Percentiles rank a stretch among this genome's conserved stretches.
Evolutionary conservation across 2,113 vertebrate species (phyloP).

Genomic region (Pygoscelis adeliae): DNA sequence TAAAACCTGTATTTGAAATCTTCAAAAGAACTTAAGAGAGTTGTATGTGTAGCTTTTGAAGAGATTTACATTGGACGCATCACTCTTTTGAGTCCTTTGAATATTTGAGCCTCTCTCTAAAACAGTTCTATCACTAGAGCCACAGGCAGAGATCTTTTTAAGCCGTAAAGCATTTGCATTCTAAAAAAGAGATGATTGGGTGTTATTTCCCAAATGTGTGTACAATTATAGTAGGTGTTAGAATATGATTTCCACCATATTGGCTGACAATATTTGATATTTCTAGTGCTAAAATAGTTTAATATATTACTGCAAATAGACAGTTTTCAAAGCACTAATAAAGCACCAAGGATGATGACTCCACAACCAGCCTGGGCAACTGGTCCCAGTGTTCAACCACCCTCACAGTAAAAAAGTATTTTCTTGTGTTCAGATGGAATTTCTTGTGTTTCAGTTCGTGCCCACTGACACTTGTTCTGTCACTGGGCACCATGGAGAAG

Average conservation of each 20-base stretch:
- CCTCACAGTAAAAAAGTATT: background rate
- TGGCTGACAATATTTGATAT: background rate
- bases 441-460: background rate
- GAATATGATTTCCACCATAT: background rate
- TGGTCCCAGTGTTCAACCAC: background rate
- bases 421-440: background rate
- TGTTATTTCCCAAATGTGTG: background rate
- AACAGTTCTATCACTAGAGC: background rate
- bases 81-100: background rate
- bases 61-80: background rate
- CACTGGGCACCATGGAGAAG: background rate
- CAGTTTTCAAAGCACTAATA: background rate
- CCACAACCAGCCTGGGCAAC: background rate
- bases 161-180: background rate
- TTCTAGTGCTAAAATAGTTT: background rate
- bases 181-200: background rate
- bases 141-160: background rate
- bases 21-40: background rate
- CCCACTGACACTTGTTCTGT: background rate
- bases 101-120: background rate
- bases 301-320: background rate
- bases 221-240: background rate
- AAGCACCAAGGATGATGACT: background rate
- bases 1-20: background rate
- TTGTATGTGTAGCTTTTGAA: background rate